A percentile compares a stretch with the other conserved stretches of the same genome.
Evolutionary conservation across 2,888 invertebrate genomes (phyloP).

Genomic region (Parochlus steinenii): DNA sequence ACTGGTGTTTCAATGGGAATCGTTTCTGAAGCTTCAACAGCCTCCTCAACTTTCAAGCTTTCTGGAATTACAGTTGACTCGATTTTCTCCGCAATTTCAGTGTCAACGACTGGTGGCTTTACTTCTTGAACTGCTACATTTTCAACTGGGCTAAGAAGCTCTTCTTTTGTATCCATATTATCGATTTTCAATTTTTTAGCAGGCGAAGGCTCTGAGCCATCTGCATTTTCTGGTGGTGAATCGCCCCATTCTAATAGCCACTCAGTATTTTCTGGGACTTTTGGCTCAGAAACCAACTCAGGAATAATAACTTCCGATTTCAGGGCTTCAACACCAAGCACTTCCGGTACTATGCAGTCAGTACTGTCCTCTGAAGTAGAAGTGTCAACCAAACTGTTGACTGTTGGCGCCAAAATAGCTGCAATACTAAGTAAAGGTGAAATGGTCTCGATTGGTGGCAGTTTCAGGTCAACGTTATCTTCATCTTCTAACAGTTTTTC

Average conservation of each 20-base stretch:
- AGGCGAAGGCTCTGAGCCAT: not conserved
- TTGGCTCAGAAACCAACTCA: not conserved
- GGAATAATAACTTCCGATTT: constrained; percentile 10
- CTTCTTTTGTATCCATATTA: not conserved
- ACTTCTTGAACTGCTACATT: not conserved
- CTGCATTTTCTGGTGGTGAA: not conserved
- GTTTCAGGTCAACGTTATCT: constrained; percentile 11
- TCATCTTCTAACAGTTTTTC: constrained; percentile 15
- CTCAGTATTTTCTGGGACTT: not conserved
- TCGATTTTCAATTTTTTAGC: not conserved
- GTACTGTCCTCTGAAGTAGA: not conserved
- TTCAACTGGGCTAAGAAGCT: not conserved
- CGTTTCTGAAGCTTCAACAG: not conserved
- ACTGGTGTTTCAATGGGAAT: not conserved
- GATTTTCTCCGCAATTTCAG: not conserved
- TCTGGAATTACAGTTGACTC: constrained; percentile 15
- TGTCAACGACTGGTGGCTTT: not conserved
- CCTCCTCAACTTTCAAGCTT: constrained; percentile 16
- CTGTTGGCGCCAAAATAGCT: not conserved
- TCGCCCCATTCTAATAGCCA: not conserved
- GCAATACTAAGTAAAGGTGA: too few species aligned
- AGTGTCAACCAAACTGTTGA: not conserved
- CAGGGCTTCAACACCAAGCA: constrained; percentile 11
- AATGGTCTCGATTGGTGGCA: not conserved
- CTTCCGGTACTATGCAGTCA: not conserved